These are phyloP conservation scores for Thermophis baileyi DNA, from an alignment of 2,113 vertebrate species.

Conservation along the genomic window DNA sequence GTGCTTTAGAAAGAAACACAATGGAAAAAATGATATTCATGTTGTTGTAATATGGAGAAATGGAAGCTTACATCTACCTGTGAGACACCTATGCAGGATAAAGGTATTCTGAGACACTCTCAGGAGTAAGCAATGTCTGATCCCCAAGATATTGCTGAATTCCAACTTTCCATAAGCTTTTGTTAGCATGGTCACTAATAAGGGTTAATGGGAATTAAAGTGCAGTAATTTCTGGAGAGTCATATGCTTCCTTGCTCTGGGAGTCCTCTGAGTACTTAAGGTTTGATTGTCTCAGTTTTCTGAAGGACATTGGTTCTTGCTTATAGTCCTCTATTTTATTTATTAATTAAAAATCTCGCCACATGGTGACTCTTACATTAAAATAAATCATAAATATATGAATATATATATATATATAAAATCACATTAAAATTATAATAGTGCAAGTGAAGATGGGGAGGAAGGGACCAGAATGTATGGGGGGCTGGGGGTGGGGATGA, in stretches of 20 bases:
- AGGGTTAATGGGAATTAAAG: not conserved
- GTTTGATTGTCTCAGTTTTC: not conserved
- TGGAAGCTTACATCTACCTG: not conserved
- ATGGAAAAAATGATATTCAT: not conserved
- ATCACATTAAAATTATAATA: not conserved
- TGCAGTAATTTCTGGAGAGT: not conserved
- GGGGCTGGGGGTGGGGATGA: too few relatives aligned
- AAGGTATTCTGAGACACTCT: not conserved
- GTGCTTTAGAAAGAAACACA: not conserved
- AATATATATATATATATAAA: not conserved
- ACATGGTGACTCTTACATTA: not conserved
- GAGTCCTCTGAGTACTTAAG: not conserved
- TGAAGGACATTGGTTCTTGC: not conserved
- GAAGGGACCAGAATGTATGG: not conserved
- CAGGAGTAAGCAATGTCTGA: not conserved
- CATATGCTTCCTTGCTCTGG: not conserved
- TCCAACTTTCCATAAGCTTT: not conserved
- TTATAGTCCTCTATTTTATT: not conserved
- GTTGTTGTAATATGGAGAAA: not conserved
- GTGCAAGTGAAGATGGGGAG: not conserved
- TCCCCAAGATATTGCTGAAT: not conserved
- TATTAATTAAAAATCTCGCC: not conserved
- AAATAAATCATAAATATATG: not conserved
- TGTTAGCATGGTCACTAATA: not conserved
- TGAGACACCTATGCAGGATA: not conserved